Conservation (phyloP, 2,888 invertebrate species). For the Dioctria rufipes region DNA sequence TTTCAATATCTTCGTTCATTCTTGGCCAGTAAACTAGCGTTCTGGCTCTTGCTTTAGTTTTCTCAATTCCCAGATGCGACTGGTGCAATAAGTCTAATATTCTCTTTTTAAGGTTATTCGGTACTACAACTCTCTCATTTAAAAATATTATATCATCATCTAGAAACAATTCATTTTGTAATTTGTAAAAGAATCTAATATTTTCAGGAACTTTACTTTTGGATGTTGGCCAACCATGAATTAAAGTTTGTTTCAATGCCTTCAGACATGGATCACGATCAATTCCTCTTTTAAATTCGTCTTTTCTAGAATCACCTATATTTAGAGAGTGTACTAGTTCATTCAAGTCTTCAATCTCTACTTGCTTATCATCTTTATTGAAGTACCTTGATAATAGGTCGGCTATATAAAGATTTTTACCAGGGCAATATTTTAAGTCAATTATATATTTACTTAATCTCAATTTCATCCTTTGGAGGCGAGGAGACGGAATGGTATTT, state of each 20-base stretch:
- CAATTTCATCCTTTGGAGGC: slow-evolving; percentile 58
- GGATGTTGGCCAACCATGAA: too few species aligned
- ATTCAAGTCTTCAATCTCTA: slow-evolving; percentile 57
- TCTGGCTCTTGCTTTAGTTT: slow-evolving; percentile 50
- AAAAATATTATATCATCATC: slow-evolving; percentile 2
- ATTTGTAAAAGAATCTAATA: slow-evolving; percentile 10
- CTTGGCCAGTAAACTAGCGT: slow-evolving; percentile 44
- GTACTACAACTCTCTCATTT: slow-evolving; percentile 16
- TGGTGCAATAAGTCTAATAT: slow-evolving; percentile 23
- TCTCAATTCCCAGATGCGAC: slow-evolving; percentile 48
- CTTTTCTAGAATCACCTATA: slow-evolving; percentile 56
- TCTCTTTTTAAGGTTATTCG: not conserved
- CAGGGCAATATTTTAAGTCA: slow-evolving; percentile 58
- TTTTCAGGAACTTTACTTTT: not conserved
- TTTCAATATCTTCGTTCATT: slow-evolving; percentile 44
- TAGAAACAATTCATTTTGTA: not conserved
- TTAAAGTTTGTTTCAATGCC: too few species aligned
- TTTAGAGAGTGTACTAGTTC: slow-evolving; percentile 58
- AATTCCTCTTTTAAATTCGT: slow-evolving; percentile 44
- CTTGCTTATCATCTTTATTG: slow-evolving; percentile 7
- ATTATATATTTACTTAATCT: slow-evolving; percentile 56
- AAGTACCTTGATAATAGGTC: slow-evolving; percentile 55
- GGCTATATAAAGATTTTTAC: slow-evolving; percentile 60
- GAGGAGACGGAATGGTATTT: slow-evolving; percentile 50
- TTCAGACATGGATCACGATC: slow-evolving; percentile 31